Conservation (phyloP, 2,888 invertebrate genomes). For the Idaea aversata region DNA sequence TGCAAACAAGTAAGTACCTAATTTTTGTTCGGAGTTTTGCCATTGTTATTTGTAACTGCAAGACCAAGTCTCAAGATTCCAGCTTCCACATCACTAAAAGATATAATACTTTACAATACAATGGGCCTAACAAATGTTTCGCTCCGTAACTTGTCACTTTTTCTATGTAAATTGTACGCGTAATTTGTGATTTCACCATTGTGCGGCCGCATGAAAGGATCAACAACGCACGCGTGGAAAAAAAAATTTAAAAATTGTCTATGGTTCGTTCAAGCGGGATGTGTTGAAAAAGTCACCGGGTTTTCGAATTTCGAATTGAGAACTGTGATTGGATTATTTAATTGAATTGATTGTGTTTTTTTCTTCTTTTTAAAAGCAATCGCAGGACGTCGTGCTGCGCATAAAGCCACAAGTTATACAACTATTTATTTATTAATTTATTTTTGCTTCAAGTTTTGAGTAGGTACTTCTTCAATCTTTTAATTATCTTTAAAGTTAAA, state of each 20-base stretch:
- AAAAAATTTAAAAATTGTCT: slow-evolving; percentile 1
- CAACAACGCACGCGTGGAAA: background rate
- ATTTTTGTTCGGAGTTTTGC: background rate
- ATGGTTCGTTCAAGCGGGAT: slow-evolving; percentile 1
- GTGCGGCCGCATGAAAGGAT: slow-evolving; percentile 34
- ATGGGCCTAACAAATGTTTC: slow-evolving; percentile 73
- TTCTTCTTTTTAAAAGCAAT: no score
- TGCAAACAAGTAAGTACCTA: no score
- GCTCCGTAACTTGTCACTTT: slow-evolving; percentile 66
- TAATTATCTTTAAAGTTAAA: no score
- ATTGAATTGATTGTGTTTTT: background rate
- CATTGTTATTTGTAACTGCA: background rate
- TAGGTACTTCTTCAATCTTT: no score
- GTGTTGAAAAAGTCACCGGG: slow-evolving; percentile 17
- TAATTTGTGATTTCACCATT: slow-evolving; percentile 67
- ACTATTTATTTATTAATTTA: no score
- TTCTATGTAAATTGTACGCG: slow-evolving; percentile 71
- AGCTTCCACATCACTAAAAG: slow-evolving; percentile 28
- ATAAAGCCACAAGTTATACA: no score
- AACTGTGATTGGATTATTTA: background rate
- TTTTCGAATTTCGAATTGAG: slow-evolving; percentile 14
- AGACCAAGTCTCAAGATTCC: background rate
- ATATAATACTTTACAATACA: slow-evolving; percentile 67
- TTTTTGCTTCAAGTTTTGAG: no score
- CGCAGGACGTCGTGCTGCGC: no score